These are phyloP conservation scores for Silurus aristotelis DNA, from an alignment of 2,797 vertebrate genomes.

Conservation along the genomic window DNA sequence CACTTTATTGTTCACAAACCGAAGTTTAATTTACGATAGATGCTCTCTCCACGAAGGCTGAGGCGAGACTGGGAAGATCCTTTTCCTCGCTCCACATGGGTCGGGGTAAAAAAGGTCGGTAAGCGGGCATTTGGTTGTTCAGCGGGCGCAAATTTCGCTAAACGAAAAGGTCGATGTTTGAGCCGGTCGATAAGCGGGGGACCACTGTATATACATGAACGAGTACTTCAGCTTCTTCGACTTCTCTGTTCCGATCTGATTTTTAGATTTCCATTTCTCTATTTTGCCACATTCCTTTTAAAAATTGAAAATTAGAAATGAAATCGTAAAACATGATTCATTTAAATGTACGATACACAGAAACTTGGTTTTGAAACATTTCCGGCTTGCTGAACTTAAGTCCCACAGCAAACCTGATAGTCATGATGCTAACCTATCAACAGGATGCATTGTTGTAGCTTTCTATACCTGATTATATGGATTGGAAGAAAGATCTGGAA, in stretches of 20 bases:
- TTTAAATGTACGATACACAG: not conserved
- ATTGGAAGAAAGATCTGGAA: too few relatives aligned
- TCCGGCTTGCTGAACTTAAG: not conserved
- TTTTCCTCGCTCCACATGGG: too few relatives aligned
- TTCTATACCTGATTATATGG: not conserved
- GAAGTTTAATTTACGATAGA: too few relatives aligned
- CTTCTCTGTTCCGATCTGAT: not conserved
- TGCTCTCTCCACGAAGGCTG: too few relatives aligned
- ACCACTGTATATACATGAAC: too few relatives aligned
- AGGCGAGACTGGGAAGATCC: too few relatives aligned
- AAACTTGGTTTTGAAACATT: not conserved
- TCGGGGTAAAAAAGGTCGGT: too few relatives aligned
- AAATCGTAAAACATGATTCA: not conserved
- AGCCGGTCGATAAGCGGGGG: too few relatives aligned
- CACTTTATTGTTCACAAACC: too few relatives aligned
- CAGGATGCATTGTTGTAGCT: not conserved
- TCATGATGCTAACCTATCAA: not conserved
- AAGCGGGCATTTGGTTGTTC: too few relatives aligned
- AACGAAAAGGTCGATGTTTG: too few relatives aligned
- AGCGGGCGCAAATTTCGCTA: too few relatives aligned
- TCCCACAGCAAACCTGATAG: not conserved
- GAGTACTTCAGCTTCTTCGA: not conserved
- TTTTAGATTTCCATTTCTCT: not conserved
- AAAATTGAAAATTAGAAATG: not conserved
- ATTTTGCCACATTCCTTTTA: not conserved